Evolutionary conservation across 37 sponge, comb jelly and placozoan genomes (phyloP).

Genomic region (Agelas oroides): DNA sequence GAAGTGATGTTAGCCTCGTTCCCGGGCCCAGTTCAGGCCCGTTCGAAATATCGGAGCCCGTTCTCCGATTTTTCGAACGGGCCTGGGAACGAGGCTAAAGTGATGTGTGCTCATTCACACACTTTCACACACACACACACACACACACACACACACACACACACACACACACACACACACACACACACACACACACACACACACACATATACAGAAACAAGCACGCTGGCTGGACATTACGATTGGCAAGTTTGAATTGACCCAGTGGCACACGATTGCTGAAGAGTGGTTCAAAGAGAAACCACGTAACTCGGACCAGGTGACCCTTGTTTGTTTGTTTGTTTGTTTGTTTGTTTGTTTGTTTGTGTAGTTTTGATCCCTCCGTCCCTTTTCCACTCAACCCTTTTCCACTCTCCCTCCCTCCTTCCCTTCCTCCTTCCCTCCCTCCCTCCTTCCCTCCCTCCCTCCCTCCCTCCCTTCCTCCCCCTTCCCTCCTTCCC

Average conservation of each 20-base stretch:
- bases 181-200: no score
- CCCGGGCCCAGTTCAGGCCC: no score
- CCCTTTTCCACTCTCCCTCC: neutral
- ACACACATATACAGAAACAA: conserved; percentile 35
- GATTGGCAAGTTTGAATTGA: conserved; percentile 85
- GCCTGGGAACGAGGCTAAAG: no score
- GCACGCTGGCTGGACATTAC: conserved; percentile 82
- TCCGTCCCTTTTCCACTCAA: neutral
- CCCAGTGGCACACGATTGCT: conserved; percentile 87
- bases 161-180: no score
- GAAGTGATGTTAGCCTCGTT: no score
- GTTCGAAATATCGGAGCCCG: no score
- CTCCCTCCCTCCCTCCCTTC: conserved; percentile 1
- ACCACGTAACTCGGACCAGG: conserved; percentile 77
- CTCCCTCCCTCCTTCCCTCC: conserved; percentile 4
- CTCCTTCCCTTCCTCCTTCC: neutral
- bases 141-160: no score
- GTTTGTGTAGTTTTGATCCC: no score
- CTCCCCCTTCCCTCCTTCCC: neutral
- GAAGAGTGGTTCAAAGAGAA: conserved; percentile 89
- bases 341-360: no score
- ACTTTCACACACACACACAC: no score
- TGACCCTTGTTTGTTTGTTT: neutral
- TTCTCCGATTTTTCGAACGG: no score
- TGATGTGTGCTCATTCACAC: no score